Conservation (phyloP, 1,140 invertebrate species). For the Phortica variegata region DNA sequence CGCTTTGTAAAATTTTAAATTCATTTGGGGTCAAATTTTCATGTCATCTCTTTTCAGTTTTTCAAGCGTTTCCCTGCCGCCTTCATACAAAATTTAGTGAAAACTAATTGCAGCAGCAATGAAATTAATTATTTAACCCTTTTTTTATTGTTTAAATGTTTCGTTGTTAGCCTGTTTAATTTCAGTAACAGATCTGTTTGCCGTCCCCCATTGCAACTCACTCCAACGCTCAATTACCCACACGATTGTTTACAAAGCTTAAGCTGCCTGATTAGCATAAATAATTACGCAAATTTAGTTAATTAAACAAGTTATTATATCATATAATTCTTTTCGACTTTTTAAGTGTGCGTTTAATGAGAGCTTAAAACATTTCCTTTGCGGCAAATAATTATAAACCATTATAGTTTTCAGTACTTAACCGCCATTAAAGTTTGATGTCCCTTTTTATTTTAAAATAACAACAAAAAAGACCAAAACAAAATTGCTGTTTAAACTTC, state of each 20-base stretch:
- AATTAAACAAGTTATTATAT: slow-evolving; percentile 54
- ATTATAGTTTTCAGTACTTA: too few species aligned
- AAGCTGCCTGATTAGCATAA: slow-evolving; percentile 48
- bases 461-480: too few species aligned
- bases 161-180: slow-evolving; percentile 21
- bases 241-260: slow-evolving; percentile 5
- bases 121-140: slow-evolving; percentile 54
- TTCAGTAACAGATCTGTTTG: slow-evolving; percentile 23
- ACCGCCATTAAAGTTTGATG: too few species aligned
- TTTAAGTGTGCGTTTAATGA: too few species aligned
- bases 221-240: too few species aligned
- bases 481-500: too few species aligned
- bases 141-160: slow-evolving; percentile 48
- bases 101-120: slow-evolving; percentile 53
- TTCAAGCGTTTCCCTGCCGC: slow-evolving; percentile 21
- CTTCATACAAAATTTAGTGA: slow-evolving; percentile 50
- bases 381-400: too few species aligned
- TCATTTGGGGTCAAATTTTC: slow-evolving; percentile 4
- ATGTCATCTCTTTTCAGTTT: slow-evolving; percentile 7
- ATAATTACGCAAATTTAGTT: slow-evolving; percentile 53
- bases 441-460: too few species aligned
- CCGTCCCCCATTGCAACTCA: slow-evolving; percentile 4
- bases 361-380: too few species aligned
- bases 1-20: too few species aligned
- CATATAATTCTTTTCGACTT: slow-evolving; percentile 30